phyloP scores from a whole-genome alignment of 2,888 invertebrate species.

The Blera fallax region DNA sequence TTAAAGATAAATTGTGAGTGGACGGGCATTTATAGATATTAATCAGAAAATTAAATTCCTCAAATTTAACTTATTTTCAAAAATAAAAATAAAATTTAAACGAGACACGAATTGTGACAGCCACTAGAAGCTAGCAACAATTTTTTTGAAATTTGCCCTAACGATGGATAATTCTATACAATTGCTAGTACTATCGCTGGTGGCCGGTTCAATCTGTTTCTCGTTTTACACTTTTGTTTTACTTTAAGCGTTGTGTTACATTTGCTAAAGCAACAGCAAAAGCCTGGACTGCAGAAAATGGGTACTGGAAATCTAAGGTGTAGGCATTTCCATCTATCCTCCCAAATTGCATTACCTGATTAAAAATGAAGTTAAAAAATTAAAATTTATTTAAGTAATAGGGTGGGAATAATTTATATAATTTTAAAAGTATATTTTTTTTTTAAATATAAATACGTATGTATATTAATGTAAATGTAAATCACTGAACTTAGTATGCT shows the following conservation, averaged over 20 bases:
- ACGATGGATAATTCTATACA: neutral
- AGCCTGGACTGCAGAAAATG: slow-evolving; percentile 98
- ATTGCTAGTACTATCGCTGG: neutral
- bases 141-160: too few relatives aligned
- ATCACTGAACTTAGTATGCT: too few relatives aligned
- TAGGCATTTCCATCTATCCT: slow-evolving; percentile 99
- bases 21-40: slow-evolving; percentile 66
- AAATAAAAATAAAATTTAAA: neutral
- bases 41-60: slow-evolving; percentile 18
- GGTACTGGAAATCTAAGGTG: slow-evolving; percentile 99
- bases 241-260: slow-evolving; percentile 82
- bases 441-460: too few relatives aligned
- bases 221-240: slow-evolving; percentile 68
- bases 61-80: slow-evolving; percentile 22
- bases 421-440: too few relatives aligned
- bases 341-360: slow-evolving; percentile 99
- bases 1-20: slow-evolving; percentile 68
- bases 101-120: neutral
- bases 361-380: too few relatives aligned
- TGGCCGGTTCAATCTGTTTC: neutral
- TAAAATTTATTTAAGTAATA: neutral
- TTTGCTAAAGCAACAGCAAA: slow-evolving; percentile 95
- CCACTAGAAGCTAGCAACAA: too few relatives aligned
- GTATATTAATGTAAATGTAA: too few relatives aligned
- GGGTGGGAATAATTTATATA: too few relatives aligned